phyloP scores from a whole-genome alignment of 2,888 invertebrate species.

The Anoncus sp. region DNA sequence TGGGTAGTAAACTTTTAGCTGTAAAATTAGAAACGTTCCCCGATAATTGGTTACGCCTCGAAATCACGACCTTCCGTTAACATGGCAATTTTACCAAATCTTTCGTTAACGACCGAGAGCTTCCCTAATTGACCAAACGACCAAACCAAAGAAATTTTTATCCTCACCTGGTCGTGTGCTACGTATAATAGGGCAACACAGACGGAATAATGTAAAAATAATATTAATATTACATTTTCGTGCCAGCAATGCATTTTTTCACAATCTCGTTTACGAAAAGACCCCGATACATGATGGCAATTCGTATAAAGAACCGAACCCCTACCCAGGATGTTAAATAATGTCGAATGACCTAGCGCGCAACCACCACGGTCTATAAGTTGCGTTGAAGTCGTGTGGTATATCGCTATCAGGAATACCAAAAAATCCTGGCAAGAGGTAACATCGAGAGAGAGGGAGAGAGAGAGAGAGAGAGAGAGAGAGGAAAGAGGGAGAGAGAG shows the following conservation, averaged over 20 bases:
- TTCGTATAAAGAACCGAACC: constrained; percentile 13
- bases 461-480: constrained; percentile 18
- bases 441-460: constrained; percentile 33
- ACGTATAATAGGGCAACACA: no score
- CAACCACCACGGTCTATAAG: constrained; percentile 51
- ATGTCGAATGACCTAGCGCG: constrained; percentile 56
- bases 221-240: not conserved
- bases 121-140: no score
- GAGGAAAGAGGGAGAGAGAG: constrained; percentile 34
- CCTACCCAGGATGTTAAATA: constrained; percentile 43
- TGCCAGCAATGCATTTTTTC: constrained; percentile 5
- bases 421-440: constrained; percentile 8
- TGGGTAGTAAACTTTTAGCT: no score
- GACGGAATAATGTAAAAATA: constrained; percentile 5
- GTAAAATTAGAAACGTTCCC: no score
- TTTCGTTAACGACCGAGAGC: no score
- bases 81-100: no score
- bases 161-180: no score
- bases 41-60: no score
- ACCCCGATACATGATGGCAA: constrained; percentile 9
- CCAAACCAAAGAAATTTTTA: no score
- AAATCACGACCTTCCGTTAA: no score
- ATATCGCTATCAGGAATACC: constrained; percentile 50
- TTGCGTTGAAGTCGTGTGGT: constrained; percentile 37
- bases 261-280: constrained; percentile 21